Percentiles rank a stretch among this genome's conserved stretches.
phyloP scores from a whole-genome alignment of 2,113 vertebrate genomes.

The Amblyornis subalaris region DNA sequence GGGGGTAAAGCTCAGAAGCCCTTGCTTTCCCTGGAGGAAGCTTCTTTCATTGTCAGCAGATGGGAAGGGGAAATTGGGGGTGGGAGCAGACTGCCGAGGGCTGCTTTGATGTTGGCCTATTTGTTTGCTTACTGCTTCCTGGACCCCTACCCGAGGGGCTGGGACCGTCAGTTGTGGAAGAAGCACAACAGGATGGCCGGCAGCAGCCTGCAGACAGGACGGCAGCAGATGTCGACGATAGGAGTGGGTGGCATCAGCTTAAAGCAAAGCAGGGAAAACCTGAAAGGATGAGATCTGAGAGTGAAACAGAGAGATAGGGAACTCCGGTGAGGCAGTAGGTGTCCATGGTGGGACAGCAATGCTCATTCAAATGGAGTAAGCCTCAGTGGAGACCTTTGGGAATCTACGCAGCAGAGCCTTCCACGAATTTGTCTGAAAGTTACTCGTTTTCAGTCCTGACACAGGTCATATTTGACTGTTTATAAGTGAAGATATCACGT shows the following conservation, averaged over 20 bases:
- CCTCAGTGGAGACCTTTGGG: neutral
- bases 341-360: neutral
- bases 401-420: neutral
- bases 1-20: neutral
- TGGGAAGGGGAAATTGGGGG: neutral
- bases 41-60: constrained; percentile 9
- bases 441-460: neutral
- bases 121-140: constrained; percentile 23
- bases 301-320: neutral
- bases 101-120: constrained; percentile 10
- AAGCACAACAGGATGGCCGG: neutral
- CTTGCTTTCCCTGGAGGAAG: neutral
- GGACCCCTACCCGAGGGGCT: neutral
- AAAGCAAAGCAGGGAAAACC: neutral
- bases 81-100: neutral
- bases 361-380: neutral
- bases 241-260: neutral
- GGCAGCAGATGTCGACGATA: neutral
- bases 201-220: neutral
- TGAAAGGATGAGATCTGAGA: neutral
- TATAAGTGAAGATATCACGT: no score
- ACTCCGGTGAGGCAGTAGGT: neutral
- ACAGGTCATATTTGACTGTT: neutral
- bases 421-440: neutral
- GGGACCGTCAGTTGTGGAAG: neutral